Base-by-base conservation (phyloP, 2,888 invertebrate genomes). In the Erannis defoliaria region DNA sequence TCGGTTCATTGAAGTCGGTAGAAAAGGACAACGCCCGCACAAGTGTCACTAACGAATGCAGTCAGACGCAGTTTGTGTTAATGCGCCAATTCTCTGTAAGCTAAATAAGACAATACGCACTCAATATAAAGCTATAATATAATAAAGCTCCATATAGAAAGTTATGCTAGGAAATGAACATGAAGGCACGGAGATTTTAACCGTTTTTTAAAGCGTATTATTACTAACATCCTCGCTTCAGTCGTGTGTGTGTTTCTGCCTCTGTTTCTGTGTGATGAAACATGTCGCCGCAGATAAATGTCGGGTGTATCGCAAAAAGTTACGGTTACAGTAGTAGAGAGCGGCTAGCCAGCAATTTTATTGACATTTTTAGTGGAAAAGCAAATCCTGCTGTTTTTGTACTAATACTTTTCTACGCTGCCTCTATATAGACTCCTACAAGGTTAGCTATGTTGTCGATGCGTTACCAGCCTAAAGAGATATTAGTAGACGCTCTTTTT, bases 21-120 rank as follows among this genome's bases (percentile, higher is more conserved):
- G 67, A 67, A 65, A 59, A 38, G 63, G 53, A 56, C 67, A 60
- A 42, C 58, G 59, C 55, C 57, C 48, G 54, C 54, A 56, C 33
- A 40, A 57, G 62, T 55, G 51, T 46, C 57, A 69, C 63, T 55
- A 59, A 63, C 67, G 57, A 60, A 65, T 62, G 62, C 51, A 65
- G 58, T 58, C 58, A 45, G 64, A 45, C 63, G 54, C 58, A 58
- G 51, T 50, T 48, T 55, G 62, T 60, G 62, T 66, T 67, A 62
- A 66, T 66, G 67, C 67, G 66, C 64, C 65, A 59, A 50, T 55
- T 63, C 60, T 54, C 43, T 67, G 48, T 31, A 37, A 56, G 43
- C 56, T 63, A 57, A 55, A 55, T 55, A 59, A 56, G 49, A 31
- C 31, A 33, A 33, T 26, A 42, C 38, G 38, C 54, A 55, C 49